Percentiles rank a stretch among this genome's conserved stretches.
phyloP scores from a whole-genome alignment of 2,113 vertebrate genomes.

The Sinocyclocheilus grahami region DNA sequence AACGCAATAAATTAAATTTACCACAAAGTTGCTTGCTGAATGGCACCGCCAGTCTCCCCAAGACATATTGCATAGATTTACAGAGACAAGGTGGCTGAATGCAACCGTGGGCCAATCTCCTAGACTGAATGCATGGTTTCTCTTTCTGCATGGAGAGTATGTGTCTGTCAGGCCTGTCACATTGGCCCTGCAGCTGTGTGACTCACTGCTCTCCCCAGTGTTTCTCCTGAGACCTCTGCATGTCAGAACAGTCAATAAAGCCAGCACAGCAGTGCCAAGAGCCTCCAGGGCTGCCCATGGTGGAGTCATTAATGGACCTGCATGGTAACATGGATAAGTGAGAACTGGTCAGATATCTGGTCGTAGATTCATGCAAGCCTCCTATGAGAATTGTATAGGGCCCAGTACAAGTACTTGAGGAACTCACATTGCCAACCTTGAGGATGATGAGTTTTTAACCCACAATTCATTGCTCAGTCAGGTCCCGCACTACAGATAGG shows the following conservation, averaged over 20 bases:
- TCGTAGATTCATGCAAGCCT: neutral
- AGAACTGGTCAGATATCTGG: conserved; percentile 9
- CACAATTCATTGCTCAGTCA: conserved; percentile 30
- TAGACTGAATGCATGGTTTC: conserved; percentile 10
- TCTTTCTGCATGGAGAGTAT: conserved; percentile 24
- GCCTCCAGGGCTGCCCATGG: conserved; percentile 37
- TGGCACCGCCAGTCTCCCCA: neutral
- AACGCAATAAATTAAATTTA: conserved; percentile 17
- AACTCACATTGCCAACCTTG: conserved; percentile 5
- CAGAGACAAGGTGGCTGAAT: conserved; percentile 16
- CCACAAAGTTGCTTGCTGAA: neutral
- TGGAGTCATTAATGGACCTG: conserved; percentile 44
- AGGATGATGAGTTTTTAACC: conserved; percentile 22
- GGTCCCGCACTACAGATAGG: conserved; percentile 16
- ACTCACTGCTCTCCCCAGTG: conserved; percentile 31
- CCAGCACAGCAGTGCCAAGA: conserved; percentile 32
- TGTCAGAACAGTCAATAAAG: conserved; percentile 41
- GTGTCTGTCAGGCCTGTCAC: conserved; percentile 48
- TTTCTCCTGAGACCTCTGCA: conserved; percentile 14
- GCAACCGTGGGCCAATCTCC: conserved; percentile 14
- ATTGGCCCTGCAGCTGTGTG: conserved; percentile 31
- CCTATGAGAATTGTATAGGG: neutral
- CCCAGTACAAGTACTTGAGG: neutral
- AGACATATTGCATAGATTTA: conserved; percentile 40
- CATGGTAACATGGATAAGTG: conserved; percentile 21